These are phyloP conservation scores for Drosophila cognata DNA, from an alignment of 2,888 invertebrate species.

Conservation along the genomic window DNA sequence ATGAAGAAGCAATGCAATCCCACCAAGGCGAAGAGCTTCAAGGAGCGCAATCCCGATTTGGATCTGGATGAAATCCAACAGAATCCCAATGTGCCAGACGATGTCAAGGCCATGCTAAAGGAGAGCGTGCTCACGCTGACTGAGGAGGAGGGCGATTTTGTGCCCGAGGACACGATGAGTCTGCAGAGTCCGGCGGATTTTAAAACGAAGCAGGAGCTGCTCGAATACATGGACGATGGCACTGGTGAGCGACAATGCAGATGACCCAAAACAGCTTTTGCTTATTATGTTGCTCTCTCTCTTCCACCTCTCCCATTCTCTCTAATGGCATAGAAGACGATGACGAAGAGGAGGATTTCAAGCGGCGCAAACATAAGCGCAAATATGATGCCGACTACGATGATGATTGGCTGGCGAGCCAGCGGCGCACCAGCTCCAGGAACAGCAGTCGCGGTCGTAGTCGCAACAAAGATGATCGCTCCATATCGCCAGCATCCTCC, in stretches of 20 bases:
- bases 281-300: neutral
- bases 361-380: conserved; percentile 82
- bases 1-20: conserved; percentile 85
- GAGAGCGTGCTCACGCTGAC: conserved; percentile 83
- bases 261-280: conserved; percentile 9
- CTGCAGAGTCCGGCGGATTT: conserved; percentile 79
- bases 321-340: conserved; percentile 68
- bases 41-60: conserved; percentile 85
- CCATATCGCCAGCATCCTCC: conserved; percentile 82
- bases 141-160: conserved; percentile 72
- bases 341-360: conserved; percentile 84
- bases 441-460: conserved; percentile 82
- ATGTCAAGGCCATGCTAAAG: conserved; percentile 84
- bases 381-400: conserved; percentile 84
- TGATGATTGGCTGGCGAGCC: conserved; percentile 84
- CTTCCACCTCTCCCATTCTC: neutral
- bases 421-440: conserved; percentile 78
- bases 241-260: conserved; percentile 72
- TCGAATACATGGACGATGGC: conserved; percentile 84
- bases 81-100: conserved; percentile 85
- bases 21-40: conserved; percentile 84
- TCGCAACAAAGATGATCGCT: conserved; percentile 81
- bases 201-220: conserved; percentile 83
- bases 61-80: conserved; percentile 85
- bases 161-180: conserved; percentile 65